Base-by-base conservation (phyloP, 2,797 vertebrate genomes). In the Danionella dracula region DNA sequence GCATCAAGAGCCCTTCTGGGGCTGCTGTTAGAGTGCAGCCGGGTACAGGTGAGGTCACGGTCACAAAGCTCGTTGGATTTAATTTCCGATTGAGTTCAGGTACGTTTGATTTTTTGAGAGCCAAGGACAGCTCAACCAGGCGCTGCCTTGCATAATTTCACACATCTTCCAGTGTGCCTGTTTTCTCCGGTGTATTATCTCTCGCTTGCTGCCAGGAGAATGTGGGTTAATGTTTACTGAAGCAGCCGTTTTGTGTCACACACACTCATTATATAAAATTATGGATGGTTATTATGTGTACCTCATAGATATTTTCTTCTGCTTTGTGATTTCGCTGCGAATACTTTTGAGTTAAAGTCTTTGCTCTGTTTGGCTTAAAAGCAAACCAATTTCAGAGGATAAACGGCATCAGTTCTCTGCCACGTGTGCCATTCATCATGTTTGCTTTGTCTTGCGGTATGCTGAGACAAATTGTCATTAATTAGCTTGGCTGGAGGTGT, bases 91-190 rank as follows among this genome's bases (percentile, higher is more conserved):
- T 13, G 27, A 37, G 20, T 3, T 38, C 12, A 21, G 23, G n/a
- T 35, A 35, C 35, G 40, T 50, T 66, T 46, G 63, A 56, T 66
- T 48, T 66, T 9, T 23, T 11, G 31, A 38, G 63, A 37, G 31
- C 16, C 1, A 12, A 35, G 38, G 17, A 42, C 10, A 7, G 62
- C 34, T 54, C 10, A 11, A 9, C 4, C 40, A 1, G 29, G 17
- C 21, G 31, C 40, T 66, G 17, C 41, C 5, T 56, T 66, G 62
- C 41, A 55, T 56, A 66, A 56, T 56, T 40, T 48, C 51, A 4
- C 42, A n/a, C 53, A 13, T 64, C 32, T 35, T 60, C 29, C 38
- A 37, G 31, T 15, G 15, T 8, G 21, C 31, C 15, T 56, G 11
- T 48, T 16, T 56, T 11, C 16, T 46, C 11, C 46, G 41, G 55